These are phyloP conservation scores for Drosophila azteca DNA, from an alignment of 1,140 invertebrate genomes.

Conservation along the genomic window DNA sequence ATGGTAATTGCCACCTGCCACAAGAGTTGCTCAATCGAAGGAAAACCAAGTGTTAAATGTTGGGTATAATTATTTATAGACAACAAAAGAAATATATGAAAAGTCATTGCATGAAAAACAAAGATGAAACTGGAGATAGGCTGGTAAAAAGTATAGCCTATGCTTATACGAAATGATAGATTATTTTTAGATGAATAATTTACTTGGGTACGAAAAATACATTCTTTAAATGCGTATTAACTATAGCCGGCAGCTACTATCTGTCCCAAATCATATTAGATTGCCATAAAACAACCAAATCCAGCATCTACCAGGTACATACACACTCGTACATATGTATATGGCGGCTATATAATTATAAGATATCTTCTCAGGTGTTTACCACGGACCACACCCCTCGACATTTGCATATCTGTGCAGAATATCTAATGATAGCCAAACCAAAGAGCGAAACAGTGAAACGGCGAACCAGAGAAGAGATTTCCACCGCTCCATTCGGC, in stretches of 20 bases:
- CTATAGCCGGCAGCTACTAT: constrained; percentile 52
- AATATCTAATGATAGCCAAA: constrained; percentile 43
- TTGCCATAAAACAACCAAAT: constrained; percentile 51
- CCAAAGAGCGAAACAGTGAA: constrained; percentile 19
- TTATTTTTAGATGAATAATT: constrained; percentile 24
- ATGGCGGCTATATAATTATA: constrained; percentile 65
- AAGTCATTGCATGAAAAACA: neutral
- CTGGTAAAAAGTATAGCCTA: no score
- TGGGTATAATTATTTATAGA: neutral
- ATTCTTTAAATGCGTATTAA: constrained; percentile 5
- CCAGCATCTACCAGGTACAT: constrained; percentile 23
- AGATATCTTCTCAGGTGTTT: constrained; percentile 42
- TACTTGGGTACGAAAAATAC: constrained; percentile 7
- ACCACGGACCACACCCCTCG: constrained; percentile 26
- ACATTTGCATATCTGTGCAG: constrained; percentile 47
- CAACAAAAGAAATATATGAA: neutral
- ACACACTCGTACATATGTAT: constrained; percentile 23
- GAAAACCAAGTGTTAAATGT: constrained; percentile 12
- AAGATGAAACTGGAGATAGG: neutral
- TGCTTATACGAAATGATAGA: neutral
- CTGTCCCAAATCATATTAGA: constrained; percentile 53
- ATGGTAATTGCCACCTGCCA: constrained; percentile 70
- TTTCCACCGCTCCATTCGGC: constrained; percentile 7
- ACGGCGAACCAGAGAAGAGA: neutral
- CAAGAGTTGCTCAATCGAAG: constrained; percentile 53